phyloP scores from a whole-genome alignment of 2,888 invertebrate genomes.

The Polyommatus icarus region DNA sequence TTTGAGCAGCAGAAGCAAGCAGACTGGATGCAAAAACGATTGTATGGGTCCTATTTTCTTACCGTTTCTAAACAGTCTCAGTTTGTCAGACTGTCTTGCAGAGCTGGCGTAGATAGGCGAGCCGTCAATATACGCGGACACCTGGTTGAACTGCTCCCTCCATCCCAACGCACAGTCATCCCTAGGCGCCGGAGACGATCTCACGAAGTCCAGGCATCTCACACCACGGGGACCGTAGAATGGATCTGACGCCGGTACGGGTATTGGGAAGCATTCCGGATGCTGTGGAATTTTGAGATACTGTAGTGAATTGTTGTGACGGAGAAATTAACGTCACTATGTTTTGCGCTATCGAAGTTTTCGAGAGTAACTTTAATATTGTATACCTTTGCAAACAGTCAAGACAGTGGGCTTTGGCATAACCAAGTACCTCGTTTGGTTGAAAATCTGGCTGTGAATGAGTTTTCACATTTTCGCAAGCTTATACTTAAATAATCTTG shows the following conservation, averaged over 20 bases:
- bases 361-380: too few species aligned
- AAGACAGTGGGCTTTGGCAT: too few species aligned
- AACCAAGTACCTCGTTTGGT: too few species aligned
- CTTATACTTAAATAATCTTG: too few species aligned
- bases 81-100: conserved; percentile 84
- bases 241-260: conserved; percentile 85
- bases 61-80: conserved; percentile 89
- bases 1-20: too few species aligned
- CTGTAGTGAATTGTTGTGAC: too few species aligned
- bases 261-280: conserved; percentile 92
- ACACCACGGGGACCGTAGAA: conserved; percentile 86
- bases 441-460: too few species aligned
- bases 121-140: conserved; percentile 90
- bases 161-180: conserved; percentile 90
- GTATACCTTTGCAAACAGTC: too few species aligned
- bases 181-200: conserved; percentile 89
- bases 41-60: conserved; percentile 36
- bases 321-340: neutral
- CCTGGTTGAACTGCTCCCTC: conserved; percentile 91
- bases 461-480: too few species aligned
- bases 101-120: conserved; percentile 91
- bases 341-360: too few species aligned
- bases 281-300: conserved; percentile 74
- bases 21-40: too few species aligned
- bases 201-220: conserved; percentile 89